Base-by-base conservation (phyloP, 2,113 vertebrate species). In the Sminthopsis crassicaudata region DNA sequence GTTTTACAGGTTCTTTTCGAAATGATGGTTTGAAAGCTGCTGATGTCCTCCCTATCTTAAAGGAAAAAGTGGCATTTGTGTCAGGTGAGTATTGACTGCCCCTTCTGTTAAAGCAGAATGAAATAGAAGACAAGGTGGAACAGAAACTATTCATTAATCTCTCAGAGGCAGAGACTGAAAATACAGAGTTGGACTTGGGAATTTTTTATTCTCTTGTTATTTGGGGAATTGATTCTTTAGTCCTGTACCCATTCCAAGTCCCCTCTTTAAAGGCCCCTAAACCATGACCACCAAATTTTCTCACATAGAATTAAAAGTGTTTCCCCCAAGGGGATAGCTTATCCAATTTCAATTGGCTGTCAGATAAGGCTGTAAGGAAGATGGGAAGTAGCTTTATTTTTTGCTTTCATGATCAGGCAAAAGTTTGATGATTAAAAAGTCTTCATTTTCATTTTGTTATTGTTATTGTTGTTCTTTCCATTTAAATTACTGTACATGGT, bases 31-130 rank as follows among this genome's bases (percentile, higher is more conserved):
- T 99, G 98, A 99, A 99, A 99, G 99, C 99, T 94, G 99, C 99
- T 90, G 99, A 99, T 97, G 99, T 99, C 91, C 99, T 99, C 96
- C 99, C 99, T 51, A 99, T 99, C 97, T 98, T 99, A 90, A 99
- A 99, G 98, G 99, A 99, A 98, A 99, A 99, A 98, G 99, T 99
- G 94, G 99, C 99, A 98, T 99, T 99, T 2, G 99, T 99, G 89
- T 99, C 99, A 98, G 99, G 99, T 99, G 97, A 99, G 99, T 98
- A 89, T 96, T 94, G 46, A 2, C 53, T 42, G 26, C 84, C 50
- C 53, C 27, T 94, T 94, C n/a, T 1, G 96, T 30, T 89, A 93
- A 51, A 53, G n/a, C 10, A n/a, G 53, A 51, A 54, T 89, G 22
- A 67, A 89, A 94, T 51, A 93, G 57, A 27, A 76, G 16, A 2